These are phyloP conservation scores for Clarias macrocephalus DNA, from an alignment of 2,113 vertebrate species.

Conservation along the genomic window DNA sequence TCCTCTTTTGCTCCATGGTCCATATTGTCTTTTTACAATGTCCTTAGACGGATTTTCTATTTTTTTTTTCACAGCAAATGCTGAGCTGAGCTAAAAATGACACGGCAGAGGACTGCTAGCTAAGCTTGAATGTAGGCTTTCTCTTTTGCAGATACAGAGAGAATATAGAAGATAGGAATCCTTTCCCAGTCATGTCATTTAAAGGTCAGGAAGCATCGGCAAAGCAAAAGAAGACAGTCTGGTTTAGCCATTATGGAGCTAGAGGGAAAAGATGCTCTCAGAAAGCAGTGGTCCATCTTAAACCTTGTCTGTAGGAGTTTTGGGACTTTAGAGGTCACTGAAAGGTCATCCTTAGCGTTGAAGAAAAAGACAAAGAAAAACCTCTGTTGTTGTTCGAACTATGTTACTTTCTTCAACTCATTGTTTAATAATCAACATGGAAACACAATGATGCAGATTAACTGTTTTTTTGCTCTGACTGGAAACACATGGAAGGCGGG, in stretches of 20 bases:
- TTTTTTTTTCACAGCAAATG: slow-evolving; percentile 38
- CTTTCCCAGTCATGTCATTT: slow-evolving; percentile 22
- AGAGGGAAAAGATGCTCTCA: neutral
- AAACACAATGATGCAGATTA: neutral
- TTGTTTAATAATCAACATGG: neutral
- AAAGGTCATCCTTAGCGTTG: slow-evolving; percentile 3
- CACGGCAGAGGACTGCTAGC: slow-evolving; percentile 38
- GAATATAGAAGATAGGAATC: slow-evolving; percentile 21
- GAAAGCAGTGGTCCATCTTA: neutral
- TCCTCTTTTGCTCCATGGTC: neutral
- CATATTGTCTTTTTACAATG: neutral
- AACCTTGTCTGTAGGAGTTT: slow-evolving; percentile 3
- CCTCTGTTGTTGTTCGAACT: neutral
- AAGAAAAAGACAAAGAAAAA: neutral
- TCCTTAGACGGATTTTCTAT: neutral
- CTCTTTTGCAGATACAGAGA: slow-evolving; percentile 24
- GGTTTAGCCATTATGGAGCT: slow-evolving; percentile 36
- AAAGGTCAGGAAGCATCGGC: slow-evolving; percentile 39
- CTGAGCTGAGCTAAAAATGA: slow-evolving; percentile 55
- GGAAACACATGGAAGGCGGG: slow-evolving; percentile 16
- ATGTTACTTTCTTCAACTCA: neutral
- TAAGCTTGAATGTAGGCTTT: slow-evolving; percentile 38
- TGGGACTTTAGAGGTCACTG: slow-evolving; percentile 17
- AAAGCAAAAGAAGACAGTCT: neutral
- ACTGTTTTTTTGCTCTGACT: neutral